Evolutionary conservation across 2,113 vertebrate species (phyloP).

Genomic region (Climacteris rufus): DNA sequence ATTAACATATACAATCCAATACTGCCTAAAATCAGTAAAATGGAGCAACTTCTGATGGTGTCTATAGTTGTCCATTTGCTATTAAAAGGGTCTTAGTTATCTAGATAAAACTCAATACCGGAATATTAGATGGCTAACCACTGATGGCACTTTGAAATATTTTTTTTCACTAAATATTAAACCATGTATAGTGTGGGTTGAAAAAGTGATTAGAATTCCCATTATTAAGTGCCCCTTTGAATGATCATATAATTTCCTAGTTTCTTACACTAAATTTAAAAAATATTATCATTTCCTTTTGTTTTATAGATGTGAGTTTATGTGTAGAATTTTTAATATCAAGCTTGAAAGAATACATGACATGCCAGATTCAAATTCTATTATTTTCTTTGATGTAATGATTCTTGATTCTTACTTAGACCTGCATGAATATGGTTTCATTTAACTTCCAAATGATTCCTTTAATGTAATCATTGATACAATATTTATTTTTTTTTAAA

Average conservation of each 20-base stretch:
- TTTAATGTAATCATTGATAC: conserved; percentile 20
- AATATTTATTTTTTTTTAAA: neutral
- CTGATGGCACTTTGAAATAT: neutral
- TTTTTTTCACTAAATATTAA: neutral
- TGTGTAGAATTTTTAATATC: neutral
- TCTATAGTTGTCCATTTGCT: neutral
- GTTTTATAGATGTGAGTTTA: neutral
- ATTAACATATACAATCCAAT: neutral
- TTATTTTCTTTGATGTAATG: conserved; percentile 1
- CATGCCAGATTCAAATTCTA: neutral
- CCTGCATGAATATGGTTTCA: neutral
- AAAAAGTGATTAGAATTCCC: neutral
- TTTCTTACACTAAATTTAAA: neutral
- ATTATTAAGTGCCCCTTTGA: neutral
- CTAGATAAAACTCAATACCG: neutral
- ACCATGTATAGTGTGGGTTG: neutral
- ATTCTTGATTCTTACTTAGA: conserved; percentile 10
- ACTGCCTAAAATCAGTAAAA: neutral
- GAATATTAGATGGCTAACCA: neutral
- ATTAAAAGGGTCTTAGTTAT: neutral
- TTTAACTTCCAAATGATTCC: neutral
- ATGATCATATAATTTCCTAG: neutral
- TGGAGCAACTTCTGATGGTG: neutral
- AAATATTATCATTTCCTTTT: neutral
- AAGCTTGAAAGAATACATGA: neutral